Evolutionary conservation across 2,797 vertebrate genomes (phyloP), one percentile per base, ranked within the genome.

Genomic region (Sternarchorhynchus goeldii): DNA sequence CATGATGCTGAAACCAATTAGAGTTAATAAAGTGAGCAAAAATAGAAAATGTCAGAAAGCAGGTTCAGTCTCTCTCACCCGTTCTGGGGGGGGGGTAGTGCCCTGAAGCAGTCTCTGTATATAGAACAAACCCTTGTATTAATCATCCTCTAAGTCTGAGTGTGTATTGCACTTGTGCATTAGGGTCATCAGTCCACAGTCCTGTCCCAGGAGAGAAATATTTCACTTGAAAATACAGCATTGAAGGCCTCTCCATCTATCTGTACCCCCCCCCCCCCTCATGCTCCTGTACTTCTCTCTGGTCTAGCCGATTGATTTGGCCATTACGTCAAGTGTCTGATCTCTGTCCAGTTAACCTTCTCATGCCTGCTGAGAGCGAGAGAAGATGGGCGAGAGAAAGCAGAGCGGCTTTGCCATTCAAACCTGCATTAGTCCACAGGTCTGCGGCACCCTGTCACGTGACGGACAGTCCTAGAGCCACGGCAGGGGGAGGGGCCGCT

Each of bases 331-430:
- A 63, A 69, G 57, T 62, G 53, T 75, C 75, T 18, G 55, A 25
- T 55, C 77, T 84, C 76, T 73, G 68, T 77, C 75, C 83, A 86
- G 83, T 88, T 90, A 86, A 88, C 81, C 82, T 88, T 84, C 67
- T 75, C 65, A 72, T 21, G 12, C 32, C 36, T n/a, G 5, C 41
- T 14, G 56, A n/a, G 60, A 63, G n/a, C 5, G 56, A 50, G 41
- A 14, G n/a, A 39, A 36, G 2, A 60, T 72, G 73, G 66, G 70
- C 64, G 32, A 16, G 57, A 14, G 17, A 63, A 36, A 31, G 69
- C 14, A 6, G 50, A 50, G n/a, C 25, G 58, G n/a, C 45, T 25
- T 55, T 69, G 62, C 70, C 31, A 32, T 72, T 68, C 60, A 8
- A 16, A 50, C 67, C 55, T 32, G 1, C 55, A 14, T 50, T 59